Evolutionary conservation across 35 echinoderm and acorn worm genomes (phyloP).

Genomic region (Amphiura filiformis): DNA sequence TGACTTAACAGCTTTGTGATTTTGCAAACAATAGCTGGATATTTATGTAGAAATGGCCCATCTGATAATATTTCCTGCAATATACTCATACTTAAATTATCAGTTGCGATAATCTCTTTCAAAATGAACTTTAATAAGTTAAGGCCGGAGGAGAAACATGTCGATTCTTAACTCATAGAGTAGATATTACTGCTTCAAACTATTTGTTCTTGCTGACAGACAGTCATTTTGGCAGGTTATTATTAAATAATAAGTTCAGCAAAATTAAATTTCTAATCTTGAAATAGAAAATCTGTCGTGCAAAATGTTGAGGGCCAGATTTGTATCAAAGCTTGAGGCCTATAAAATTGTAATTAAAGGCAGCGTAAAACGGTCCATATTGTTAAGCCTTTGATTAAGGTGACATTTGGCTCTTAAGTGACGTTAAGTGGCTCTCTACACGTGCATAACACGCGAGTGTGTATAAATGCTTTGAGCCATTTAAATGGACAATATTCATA

Average conservation of each 20-base stretch:
- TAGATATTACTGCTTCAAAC: background rate
- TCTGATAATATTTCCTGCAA: no score
- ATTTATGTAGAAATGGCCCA: no score
- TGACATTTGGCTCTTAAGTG: background rate
- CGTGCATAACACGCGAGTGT: background rate
- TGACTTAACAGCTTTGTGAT: no score
- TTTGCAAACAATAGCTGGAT: no score
- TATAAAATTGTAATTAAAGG: background rate
- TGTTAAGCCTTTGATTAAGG: background rate
- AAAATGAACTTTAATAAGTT: no score
- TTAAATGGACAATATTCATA: background rate
- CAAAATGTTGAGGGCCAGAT: background rate
- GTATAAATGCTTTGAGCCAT: background rate
- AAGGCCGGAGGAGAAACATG: background rate
- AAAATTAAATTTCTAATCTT: no score
- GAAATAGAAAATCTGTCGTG: no score
- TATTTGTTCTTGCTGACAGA: background rate
- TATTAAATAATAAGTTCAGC: no score
- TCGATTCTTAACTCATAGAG: background rate
- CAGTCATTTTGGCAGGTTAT: no score
- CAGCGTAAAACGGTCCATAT: background rate
- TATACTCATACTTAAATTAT: no score
- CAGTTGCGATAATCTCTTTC: no score
- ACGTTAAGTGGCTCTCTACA: background rate
- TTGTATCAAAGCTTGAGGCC: background rate